phyloP scores from a whole-genome alignment of 2,113 vertebrate genomes.

The Tachysurus vachellii region DNA sequence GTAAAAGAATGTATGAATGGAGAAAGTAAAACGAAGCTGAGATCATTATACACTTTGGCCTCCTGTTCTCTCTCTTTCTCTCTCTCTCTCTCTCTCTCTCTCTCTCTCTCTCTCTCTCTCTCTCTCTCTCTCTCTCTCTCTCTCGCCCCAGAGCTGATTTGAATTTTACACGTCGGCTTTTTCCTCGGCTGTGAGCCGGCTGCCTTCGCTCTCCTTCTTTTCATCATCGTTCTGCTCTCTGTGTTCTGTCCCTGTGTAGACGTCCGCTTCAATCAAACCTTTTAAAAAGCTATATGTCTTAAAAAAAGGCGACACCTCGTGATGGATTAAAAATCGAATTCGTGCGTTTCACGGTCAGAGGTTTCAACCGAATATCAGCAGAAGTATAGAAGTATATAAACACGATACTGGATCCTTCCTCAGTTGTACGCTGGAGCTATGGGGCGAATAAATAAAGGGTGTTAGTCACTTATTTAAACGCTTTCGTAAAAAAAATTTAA shows the following conservation, averaged over 20 bases:
- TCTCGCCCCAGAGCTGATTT: neutral
- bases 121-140: neutral
- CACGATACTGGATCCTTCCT: neutral
- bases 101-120: too few relatives aligned
- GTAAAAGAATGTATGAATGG: conserved; percentile 19
- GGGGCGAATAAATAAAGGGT: neutral
- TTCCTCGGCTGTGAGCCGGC: neutral
- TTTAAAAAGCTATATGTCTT: neutral
- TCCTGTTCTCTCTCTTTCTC: conserved; percentile 31
- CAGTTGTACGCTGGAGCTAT: neutral
- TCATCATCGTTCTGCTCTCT: neutral
- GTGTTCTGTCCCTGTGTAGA: neutral
- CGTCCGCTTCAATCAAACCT: neutral
- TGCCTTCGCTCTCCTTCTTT: neutral
- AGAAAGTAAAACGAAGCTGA: conserved; percentile 10
- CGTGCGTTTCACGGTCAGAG: neutral
- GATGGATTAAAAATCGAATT: neutral
- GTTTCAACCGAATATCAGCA: neutral
- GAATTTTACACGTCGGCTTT: neutral
- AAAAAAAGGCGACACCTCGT: too few relatives aligned
- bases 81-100: neutral
- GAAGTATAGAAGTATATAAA: too few relatives aligned
- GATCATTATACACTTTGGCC: conserved; percentile 27
- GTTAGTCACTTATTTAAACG: neutral
- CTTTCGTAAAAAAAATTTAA: too few relatives aligned